Conservation (phyloP, 2,888 invertebrate species). For the Hermodice carunculata region DNA sequence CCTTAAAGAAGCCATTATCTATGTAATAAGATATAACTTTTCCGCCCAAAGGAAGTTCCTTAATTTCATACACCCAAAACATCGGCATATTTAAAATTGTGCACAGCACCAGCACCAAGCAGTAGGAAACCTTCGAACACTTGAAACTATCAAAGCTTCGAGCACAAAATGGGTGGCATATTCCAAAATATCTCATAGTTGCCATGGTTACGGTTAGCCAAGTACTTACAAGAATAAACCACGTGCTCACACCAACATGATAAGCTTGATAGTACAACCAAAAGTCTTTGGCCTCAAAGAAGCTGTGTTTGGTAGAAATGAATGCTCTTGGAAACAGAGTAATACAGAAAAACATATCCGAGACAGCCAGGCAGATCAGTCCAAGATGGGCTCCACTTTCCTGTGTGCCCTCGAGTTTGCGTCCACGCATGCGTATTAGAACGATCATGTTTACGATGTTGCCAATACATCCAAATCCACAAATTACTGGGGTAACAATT, state of each 20-base stretch:
- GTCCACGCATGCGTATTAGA: slow-evolving; percentile 15
- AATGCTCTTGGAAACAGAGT: slow-evolving; percentile 17
- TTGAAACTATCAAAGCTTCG: slow-evolving; percentile 13
- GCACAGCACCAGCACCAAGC: slow-evolving; percentile 12
- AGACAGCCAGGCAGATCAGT: slow-evolving; percentile 23
- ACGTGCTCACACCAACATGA: slow-evolving; percentile 22
- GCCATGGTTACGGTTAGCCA: slow-evolving; percentile 34
- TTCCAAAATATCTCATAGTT: slow-evolving; percentile 28
- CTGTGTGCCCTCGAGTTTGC: slow-evolving; percentile 14
- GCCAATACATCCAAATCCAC: slow-evolving; percentile 25
- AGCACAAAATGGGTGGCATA: slow-evolving; percentile 30
- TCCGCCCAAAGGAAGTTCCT: neutral
- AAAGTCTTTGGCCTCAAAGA: slow-evolving; percentile 14
- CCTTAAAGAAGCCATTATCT: slow-evolving; percentile 2
- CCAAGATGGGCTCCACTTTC: slow-evolving; percentile 28
- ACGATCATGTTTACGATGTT: slow-evolving; percentile 28
- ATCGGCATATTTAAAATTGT: slow-evolving; percentile 26
- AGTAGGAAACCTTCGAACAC: neutral
- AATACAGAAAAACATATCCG: slow-evolving; percentile 31
- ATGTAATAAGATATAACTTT: neutral
- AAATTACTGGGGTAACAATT: slow-evolving; percentile 12
- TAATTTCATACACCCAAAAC: slow-evolving; percentile 25
- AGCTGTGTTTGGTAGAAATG: neutral
- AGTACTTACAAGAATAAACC: slow-evolving; percentile 25
- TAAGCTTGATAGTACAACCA: slow-evolving; percentile 27